A percentile compares a stretch with the other conserved stretches of the same genome.
Evolutionary conservation across 2,888 invertebrate genomes (phyloP).

Genomic region (Dicranocentrus wangi): DNA sequence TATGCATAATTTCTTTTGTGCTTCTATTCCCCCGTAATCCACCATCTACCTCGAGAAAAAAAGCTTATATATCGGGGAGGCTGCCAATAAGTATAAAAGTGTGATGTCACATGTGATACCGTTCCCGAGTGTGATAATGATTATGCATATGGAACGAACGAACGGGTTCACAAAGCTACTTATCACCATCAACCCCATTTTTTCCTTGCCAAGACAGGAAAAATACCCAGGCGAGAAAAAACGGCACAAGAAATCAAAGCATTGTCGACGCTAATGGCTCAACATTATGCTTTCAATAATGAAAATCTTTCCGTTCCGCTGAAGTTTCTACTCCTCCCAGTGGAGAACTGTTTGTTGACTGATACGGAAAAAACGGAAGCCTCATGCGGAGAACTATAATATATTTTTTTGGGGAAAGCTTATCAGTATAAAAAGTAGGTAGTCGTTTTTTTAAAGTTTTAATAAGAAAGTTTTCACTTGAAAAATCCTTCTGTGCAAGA

Average conservation of each 20-base stretch:
- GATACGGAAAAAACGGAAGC: constrained; percentile 4
- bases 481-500: too few relatives aligned
- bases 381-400: neutral
- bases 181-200: neutral
- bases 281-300: constrained; percentile 35
- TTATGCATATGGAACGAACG: constrained; percentile 26
- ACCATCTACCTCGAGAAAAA: too few relatives aligned
- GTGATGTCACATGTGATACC: neutral
- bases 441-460: neutral
- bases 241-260: constrained; percentile 35
- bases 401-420: too few relatives aligned
- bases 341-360: neutral
- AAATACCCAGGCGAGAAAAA: constrained; percentile 4
- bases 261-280: constrained; percentile 50
- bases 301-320: constrained; percentile 1
- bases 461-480: neutral
- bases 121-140: constrained; percentile 12
- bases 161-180: constrained; percentile 5
- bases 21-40: neutral
- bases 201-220: constrained; percentile 7
- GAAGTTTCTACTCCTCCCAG: neutral
- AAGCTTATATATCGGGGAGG: too few relatives aligned
- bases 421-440: too few relatives aligned
- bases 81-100: too few relatives aligned
- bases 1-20: neutral